Evolutionary conservation across 2,888 invertebrate genomes (phyloP).

Genomic region (Dendrolimus houi): DNA sequence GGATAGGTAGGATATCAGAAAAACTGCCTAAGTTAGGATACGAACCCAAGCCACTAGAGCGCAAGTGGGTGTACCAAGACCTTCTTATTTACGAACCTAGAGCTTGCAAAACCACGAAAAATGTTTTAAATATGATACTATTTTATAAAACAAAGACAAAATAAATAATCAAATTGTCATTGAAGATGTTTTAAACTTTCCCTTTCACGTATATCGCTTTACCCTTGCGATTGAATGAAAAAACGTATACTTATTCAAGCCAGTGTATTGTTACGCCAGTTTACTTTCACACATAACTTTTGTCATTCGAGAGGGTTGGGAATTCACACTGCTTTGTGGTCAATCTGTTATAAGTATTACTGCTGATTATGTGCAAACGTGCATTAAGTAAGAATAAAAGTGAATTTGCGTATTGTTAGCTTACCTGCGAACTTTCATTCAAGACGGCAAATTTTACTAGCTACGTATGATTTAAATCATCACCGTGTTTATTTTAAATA

Average conservation of each 20-base stretch:
- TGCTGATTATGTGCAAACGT: neutral
- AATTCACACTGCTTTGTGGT: constrained; percentile 24
- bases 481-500: too few relatives aligned
- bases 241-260: constrained; percentile 8
- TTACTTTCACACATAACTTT: constrained; percentile 21
- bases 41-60: too few relatives aligned
- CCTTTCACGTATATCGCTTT: constrained; percentile 11
- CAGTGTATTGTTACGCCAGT: constrained; percentile 17
- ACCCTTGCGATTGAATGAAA: constrained; percentile 7
- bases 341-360: neutral
- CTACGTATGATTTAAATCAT: too few relatives aligned
- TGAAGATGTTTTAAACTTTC: constrained; percentile 18
- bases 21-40: too few relatives aligned
- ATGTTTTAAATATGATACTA: too few relatives aligned
- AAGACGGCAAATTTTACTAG: too few relatives aligned
- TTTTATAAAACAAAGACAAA: too few relatives aligned
- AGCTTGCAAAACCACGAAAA: too few relatives aligned
- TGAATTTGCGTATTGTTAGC: neutral
- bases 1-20: too few relatives aligned
- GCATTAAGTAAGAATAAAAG: constrained; percentile 3
- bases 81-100: too few relatives aligned
- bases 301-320: constrained; percentile 28
- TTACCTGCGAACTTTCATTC: too few relatives aligned
- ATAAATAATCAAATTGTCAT: constrained; percentile 3
- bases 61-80: too few relatives aligned